Base-by-base conservation (phyloP, 2,113 vertebrate genomes). In the Dendrocopos noguchii region DNA sequence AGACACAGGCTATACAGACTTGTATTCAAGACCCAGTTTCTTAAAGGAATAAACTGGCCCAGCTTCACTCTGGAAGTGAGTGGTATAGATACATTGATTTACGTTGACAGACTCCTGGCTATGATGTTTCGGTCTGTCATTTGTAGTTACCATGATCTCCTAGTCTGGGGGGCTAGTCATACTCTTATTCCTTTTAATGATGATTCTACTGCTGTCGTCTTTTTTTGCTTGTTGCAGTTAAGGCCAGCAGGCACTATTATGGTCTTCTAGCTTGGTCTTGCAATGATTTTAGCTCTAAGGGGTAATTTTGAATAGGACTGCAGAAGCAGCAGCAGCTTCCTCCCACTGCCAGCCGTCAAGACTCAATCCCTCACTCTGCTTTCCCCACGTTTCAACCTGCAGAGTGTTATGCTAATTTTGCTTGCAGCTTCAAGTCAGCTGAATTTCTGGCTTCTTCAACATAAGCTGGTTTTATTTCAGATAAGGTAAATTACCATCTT, bases 381-480 rank as follows among this genome's bases (percentile, higher is more conserved):
- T 94, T 55, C 65, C 53, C 73, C 88, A 66, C 86, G 96, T 96
- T 95, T 94, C 94, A 96, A 94, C 94, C 92, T 95, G 94, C 87
- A 95, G 75, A 95, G 77, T 19, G 80, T 79, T 93, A 84, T 90
- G 90, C 42, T 96, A 93, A 95, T 95, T 95, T 88, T 88, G 70
- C 87, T 94, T 91, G 77, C 80, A 96, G 94, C 87, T 91, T 96
- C 90, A 95, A 95, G 91, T 95, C 94, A 96, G 94, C 83, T 84
- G 93, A 96, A 95, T 96, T 95, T 96, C 93, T 15, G 42, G 39
- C 77, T 96, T 87, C 93, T 96, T 95, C 91, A 93, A 70, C 65
- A 95, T 95, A 81, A 96, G 95, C 87, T 95, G 95, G 66, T 96
- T 96, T 96, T 88, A 91, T 95, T 96, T 96, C 85, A 90, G 96